Conservation (phyloP, 1,140 invertebrate species). For the Chelonus insularis region DNA sequence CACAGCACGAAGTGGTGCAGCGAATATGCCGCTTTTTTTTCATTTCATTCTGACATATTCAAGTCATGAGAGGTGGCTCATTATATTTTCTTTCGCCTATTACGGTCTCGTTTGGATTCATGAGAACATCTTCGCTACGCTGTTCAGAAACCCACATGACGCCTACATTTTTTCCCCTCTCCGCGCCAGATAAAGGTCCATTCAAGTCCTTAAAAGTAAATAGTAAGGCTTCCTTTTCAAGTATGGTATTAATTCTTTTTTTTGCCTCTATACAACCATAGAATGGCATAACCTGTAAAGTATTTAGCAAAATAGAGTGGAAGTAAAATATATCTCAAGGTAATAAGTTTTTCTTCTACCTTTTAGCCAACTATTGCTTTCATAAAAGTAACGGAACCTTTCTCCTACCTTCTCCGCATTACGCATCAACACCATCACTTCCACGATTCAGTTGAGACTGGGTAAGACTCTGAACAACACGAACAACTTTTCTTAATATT, state of each 20-base stretch:
- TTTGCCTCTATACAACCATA: too few species aligned
- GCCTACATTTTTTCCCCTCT: background rate
- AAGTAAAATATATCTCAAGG: too few species aligned
- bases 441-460: too few species aligned
- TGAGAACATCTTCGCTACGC: background rate
- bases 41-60: background rate
- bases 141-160: background rate
- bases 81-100: conserved; percentile 24
- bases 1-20: too few species aligned
- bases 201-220: background rate
- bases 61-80: too few species aligned
- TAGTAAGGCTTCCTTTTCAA: too few species aligned
- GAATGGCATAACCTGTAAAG: too few species aligned
- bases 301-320: too few species aligned
- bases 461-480: background rate
- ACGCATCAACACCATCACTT: background rate
- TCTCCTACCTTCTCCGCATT: background rate
- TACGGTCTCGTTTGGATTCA: conserved; percentile 3
- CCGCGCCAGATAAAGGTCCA: background rate
- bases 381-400: conserved; percentile 12
- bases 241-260: too few species aligned
- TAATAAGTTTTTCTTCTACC: background rate
- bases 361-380: background rate
- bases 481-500: too few species aligned
- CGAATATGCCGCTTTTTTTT: too few species aligned